A percentile compares a stretch with the other conserved stretches of the same genome.
Evolutionary conservation across 1,140 invertebrate genomes (phyloP).

Genomic region (Drosophila rufa): DNA sequence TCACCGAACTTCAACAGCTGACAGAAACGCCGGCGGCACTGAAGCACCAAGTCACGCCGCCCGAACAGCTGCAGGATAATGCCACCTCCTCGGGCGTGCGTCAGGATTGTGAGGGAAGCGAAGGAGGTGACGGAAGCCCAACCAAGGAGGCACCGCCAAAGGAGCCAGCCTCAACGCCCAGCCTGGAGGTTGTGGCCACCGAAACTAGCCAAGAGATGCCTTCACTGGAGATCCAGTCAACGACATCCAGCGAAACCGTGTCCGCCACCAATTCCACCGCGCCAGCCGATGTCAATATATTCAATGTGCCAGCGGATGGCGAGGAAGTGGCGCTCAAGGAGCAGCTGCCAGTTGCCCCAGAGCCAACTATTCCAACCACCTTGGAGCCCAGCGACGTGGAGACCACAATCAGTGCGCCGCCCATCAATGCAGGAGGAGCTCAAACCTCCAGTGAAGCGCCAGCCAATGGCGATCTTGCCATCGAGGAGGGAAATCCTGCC

Average conservation of each 20-base stretch:
- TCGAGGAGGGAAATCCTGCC: conserved; percentile 58
- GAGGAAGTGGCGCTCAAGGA: conserved; percentile 36
- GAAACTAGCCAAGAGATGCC: conserved; percentile 44
- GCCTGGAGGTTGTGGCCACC: conserved; percentile 24
- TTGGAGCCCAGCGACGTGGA: conserved; percentile 45
- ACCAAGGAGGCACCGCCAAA: not conserved
- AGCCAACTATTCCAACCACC: conserved; percentile 7
- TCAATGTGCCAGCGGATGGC: conserved; percentile 67
- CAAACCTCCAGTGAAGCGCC: conserved; percentile 22
- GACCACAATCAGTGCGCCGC: not conserved
- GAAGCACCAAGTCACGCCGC: conserved; percentile 22
- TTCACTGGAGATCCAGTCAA: conserved; percentile 6
- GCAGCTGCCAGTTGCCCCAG: not conserved
- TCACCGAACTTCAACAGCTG: conserved; percentile 5
- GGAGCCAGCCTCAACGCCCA: conserved; percentile 1
- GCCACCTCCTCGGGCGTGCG: conserved; percentile 28
- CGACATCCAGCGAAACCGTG: conserved; percentile 3
- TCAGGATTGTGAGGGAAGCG: conserved; percentile 10
- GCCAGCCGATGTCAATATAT: conserved; percentile 77
- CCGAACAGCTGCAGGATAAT: conserved; percentile 33
- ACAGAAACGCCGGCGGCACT: not conserved
- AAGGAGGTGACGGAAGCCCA: not conserved
- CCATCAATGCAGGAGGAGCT: not conserved
- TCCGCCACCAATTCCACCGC: conserved; percentile 18
- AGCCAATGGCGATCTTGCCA: conserved; percentile 38